Base-by-base conservation (phyloP, 2,113 vertebrate genomes). In the Pterocles gutturalis region DNA sequence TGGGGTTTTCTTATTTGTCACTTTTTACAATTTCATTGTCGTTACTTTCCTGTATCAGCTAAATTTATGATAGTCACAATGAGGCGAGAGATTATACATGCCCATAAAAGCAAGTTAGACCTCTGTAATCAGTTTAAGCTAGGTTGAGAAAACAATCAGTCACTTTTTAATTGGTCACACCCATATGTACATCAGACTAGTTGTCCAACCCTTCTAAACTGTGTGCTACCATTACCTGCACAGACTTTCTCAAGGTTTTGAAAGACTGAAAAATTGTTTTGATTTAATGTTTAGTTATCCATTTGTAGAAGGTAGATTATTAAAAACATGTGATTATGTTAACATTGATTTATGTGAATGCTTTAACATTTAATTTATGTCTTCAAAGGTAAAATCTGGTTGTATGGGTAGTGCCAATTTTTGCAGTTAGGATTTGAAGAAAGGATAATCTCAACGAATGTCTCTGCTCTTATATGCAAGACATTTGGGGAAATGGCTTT, bases 141-240 rank as follows among this genome's bases (percentile, higher is more conserved):
- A 92, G 54, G 61, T 28, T 73, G 70, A 80, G 67, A 96, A 96
- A 93, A 43, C n/a, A 36, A 49, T 87, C 55, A 77, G 90, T 96
- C 81, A 93, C 94, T 95, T 97, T 93, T 95, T 90, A 95, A 90
- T 94, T 82, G 93, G 26, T 90, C 48, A 29, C n/a, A 41, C 82
- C 67, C 45, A 48, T 53, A 33, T 18, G 26, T 77, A 70, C n/a
- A 38, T 95, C 49, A 61, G 11, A 16, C 38, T 73, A 62, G 14
- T 48, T 81, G 55, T 95, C 36, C 34, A 71, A 53, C 45, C 38
- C 4, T 85, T 46, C 38, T 95, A 31, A 83, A 61, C 26, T 88
- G 28, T 58, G 13, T 53, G 45, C 29, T 70, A 18, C 46, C 12
- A 70, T 57, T 49, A 43, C 22, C 41, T 83, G 53, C 73, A 17